Conservation (phyloP, 2,888 invertebrate species). For the Morinoia aosen region DNA sequence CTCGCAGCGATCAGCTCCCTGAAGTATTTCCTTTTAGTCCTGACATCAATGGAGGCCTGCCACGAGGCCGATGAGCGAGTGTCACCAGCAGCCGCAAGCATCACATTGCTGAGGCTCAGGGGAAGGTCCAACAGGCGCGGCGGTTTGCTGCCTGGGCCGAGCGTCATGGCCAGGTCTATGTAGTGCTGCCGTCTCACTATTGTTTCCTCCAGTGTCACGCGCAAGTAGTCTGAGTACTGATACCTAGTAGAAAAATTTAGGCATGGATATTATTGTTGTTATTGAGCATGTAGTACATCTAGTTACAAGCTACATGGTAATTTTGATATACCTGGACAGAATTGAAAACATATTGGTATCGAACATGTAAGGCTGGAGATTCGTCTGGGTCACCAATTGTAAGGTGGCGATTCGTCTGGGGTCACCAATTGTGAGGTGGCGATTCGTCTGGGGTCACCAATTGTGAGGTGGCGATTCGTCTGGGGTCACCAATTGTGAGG, state of each 20-base stretch:
- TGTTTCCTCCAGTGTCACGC: conserved; percentile 61
- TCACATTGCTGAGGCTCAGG: background rate
- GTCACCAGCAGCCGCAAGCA: background rate
- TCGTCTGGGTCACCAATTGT: no score
- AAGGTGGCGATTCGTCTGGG: no score
- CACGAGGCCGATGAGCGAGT: background rate
- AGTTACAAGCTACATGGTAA: no score
- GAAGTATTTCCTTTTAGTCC: conserved; percentile 65
- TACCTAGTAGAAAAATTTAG: conserved; percentile 54
- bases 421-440: no score
- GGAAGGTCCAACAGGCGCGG: background rate
- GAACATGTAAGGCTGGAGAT: background rate
- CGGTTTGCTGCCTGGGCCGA: conserved; percentile 16
- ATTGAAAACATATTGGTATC: background rate
- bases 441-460: no score
- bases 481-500: no score
- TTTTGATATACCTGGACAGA: no score
- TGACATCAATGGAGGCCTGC: conserved; percentile 42
- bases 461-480: no score
- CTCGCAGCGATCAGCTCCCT: conserved; percentile 63
- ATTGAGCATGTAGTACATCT: background rate
- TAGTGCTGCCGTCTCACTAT: conserved; percentile 61
- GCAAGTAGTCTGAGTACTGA: conserved; percentile 62
- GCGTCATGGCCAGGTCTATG: conserved; percentile 59
- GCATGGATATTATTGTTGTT: background rate